phyloP scores from a whole-genome alignment of 2,888 invertebrate species.

The Agrotis clavis region DNA sequence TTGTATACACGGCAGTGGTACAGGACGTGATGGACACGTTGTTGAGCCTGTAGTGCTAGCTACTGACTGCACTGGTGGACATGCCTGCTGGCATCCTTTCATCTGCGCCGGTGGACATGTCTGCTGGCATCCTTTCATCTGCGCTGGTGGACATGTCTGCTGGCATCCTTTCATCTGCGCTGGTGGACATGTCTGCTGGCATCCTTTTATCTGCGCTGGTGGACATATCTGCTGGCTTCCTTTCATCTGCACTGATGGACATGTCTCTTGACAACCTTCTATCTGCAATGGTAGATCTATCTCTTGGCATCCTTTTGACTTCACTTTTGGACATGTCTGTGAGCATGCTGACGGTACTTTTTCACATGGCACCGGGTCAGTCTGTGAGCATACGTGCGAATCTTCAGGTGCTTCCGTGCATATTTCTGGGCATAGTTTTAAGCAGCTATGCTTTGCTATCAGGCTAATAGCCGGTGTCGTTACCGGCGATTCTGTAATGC shows the following conservation, averaged over 20 bases:
- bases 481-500: slow-evolving; percentile 24
- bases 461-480: background rate
- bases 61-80: slow-evolving; percentile 2
- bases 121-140: too few relatives aligned
- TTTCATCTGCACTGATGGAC: too few relatives aligned
- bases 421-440: slow-evolving; percentile 7
- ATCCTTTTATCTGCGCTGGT: too few relatives aligned
- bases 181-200: too few relatives aligned
- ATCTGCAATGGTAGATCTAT: background rate
- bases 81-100: background rate
- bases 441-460: slow-evolving; percentile 1
- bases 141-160: too few relatives aligned
- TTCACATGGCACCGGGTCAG: background rate
- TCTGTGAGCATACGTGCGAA: background rate
- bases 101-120: background rate
- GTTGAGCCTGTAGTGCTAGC: background rate
- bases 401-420: background rate
- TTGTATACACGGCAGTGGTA: background rate
- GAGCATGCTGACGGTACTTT: background rate
- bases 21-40: background rate
- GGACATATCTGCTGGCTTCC: too few relatives aligned
- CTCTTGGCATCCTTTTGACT: too few relatives aligned
- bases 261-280: too few relatives aligned
- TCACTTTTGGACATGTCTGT: background rate
- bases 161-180: too few relatives aligned